phyloP scores from a whole-genome alignment of 2,113 vertebrate genomes.

The Myocastor coypus region DNA sequence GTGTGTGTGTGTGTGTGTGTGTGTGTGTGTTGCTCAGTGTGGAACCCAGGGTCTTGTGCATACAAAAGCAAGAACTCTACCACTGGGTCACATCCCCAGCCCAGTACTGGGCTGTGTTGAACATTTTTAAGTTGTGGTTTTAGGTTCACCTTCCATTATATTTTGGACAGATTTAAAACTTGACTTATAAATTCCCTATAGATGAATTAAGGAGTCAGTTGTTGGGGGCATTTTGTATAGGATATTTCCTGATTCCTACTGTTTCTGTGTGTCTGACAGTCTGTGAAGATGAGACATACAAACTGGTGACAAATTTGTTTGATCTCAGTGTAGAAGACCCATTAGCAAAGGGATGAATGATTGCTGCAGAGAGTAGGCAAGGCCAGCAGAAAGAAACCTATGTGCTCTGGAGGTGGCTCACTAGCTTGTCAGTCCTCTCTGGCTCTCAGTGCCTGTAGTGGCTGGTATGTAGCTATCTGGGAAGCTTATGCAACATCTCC shows the following conservation, averaged over 20 bases:
- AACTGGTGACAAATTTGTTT: neutral
- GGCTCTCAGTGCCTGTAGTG: neutral
- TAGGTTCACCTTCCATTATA: neutral
- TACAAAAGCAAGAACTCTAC: too few species aligned
- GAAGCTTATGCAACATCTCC: neutral
- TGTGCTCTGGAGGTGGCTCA: neutral
- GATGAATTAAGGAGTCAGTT: constrained; percentile 15
- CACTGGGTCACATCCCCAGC: too few species aligned
- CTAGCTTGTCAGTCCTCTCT: neutral
- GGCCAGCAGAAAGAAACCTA: neutral
- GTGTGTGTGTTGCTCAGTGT: too few species aligned
- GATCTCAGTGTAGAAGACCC: constrained; percentile 13
- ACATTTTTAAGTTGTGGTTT: neutral
- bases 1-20: too few species aligned
- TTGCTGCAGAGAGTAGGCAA: neutral
- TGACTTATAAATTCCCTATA: constrained; percentile 28
- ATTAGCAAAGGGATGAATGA: neutral
- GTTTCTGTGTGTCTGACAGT: neutral
- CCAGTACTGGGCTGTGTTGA: neutral
- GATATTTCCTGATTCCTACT: neutral
- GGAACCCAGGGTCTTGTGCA: too few species aligned
- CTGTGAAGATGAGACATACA: neutral
- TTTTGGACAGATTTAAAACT: constrained; percentile 8
- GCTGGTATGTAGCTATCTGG: neutral
- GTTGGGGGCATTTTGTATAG: neutral